Evolutionary conservation across 2,888 invertebrate genomes (phyloP), one percentile per base, ranked within the genome.

Genomic region (Pristionchus entomophagus): DNA sequence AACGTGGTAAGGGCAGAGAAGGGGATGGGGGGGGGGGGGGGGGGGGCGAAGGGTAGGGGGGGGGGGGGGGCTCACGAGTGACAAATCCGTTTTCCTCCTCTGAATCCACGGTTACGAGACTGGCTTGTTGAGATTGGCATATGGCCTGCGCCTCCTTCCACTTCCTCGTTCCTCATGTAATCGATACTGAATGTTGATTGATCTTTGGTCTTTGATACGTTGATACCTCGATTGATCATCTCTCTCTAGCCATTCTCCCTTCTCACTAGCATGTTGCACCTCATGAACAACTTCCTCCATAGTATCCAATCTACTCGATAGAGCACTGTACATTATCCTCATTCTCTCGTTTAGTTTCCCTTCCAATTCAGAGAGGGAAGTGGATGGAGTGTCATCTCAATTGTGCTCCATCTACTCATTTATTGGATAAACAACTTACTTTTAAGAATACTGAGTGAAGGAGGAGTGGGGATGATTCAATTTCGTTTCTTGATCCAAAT

Each of bases 241-340:
- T 32, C 78, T 78, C 49, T 78, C 78, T 49, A 78, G 29, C 78
- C 73, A 78, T 78, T 78, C 78, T 49, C 78, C 49, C 10, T 49
- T 78, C 38, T 78, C 78, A 78, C 49, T 78, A 0, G 45, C 26
- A 5, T 49, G n/a, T 12, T 78, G 26, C 19, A 78, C 49, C 19
- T 78, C 49, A 78, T 78, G 45, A 45, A 78, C n/a, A 49, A 26
- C n/a, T 35, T 49, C 32, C 22, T 78, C 78, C 5, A 45, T 78
- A 4, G 3, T 78, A 49, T 78, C 78, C 78, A 78, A 17, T 78
- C 49, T 45, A 29, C 32, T 73, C 5, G 73, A 73, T 73, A 73
- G 38, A n/a, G 17, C 45, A n/a, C n/a, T 38, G 12, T 78, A 49
- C 29, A 78, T 78, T 26, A 78, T 78, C n/a, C 19, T 45, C 78